Percentiles rank a stretch among this genome's conserved stretches.
phyloP scores from a whole-genome alignment of 2,888 invertebrate species.

The Lasioglossum figueresi region DNA sequence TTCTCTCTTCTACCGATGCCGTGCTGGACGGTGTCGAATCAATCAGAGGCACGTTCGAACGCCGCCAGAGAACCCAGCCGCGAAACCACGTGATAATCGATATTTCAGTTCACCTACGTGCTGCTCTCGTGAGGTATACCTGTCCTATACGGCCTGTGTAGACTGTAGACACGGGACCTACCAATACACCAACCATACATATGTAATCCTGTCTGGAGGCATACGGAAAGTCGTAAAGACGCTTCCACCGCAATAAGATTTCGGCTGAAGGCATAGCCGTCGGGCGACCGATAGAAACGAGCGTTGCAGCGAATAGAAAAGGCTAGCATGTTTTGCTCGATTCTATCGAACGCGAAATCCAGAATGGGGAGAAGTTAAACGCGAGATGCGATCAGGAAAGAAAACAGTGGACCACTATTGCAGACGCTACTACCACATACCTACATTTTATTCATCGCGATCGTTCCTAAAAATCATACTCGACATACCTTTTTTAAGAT shows the following conservation, averaged over 20 bases:
- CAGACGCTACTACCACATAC: background rate
- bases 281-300: background rate
- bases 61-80: slow-evolving; percentile 53
- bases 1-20: slow-evolving; percentile 46
- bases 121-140: slow-evolving; percentile 35
- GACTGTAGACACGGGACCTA: background rate
- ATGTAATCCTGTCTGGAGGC: slow-evolving; percentile 49
- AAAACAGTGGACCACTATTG: background rate
- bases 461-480: too few relatives aligned
- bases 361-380: background rate
- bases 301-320: background rate
- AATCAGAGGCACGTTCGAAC: slow-evolving; percentile 63
- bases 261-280: slow-evolving; percentile 37
- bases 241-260: slow-evolving; percentile 74
- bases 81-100: slow-evolving; percentile 69
- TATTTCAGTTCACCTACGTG: slow-evolving; percentile 60
- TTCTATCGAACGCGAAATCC: background rate
- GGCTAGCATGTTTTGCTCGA: background rate
- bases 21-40: slow-evolving; percentile 60
- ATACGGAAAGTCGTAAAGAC: slow-evolving; percentile 66
- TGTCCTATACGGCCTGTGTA: background rate
- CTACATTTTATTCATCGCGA: background rate
- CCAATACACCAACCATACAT: slow-evolving; percentile 3
- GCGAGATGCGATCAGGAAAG: background rate
- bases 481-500: background rate